phyloP scores from a whole-genome alignment of 2,888 invertebrate species.

The Heteromyza rotundicornis region DNA sequence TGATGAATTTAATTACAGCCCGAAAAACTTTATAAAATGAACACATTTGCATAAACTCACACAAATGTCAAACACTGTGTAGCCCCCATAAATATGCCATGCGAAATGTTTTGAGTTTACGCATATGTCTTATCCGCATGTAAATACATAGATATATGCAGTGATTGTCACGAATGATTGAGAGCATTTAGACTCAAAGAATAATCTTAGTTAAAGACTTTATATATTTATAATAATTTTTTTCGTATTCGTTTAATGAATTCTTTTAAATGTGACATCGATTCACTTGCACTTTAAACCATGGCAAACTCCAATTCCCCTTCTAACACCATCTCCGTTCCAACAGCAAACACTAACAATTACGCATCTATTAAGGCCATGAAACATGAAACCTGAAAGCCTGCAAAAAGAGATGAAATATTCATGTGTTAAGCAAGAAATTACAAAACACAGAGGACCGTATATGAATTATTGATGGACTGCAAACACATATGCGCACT shows the following conservation, averaged over 20 bases:
- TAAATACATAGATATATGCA: constrained; percentile 6
- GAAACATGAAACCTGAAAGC: neutral
- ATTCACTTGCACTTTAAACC: too few species aligned
- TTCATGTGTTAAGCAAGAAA: constrained; percentile 7
- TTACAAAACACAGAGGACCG: constrained; percentile 13
- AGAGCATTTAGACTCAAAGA: too few species aligned
- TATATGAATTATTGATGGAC: constrained; percentile 15
- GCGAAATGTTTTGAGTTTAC: too few species aligned
- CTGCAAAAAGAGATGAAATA: neutral
- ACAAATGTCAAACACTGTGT: neutral
- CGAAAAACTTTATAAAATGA: constrained; percentile 15
- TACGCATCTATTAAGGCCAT: neutral
- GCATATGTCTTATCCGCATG: too few species aligned
- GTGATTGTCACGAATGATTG: neutral
- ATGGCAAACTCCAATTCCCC: too few species aligned
- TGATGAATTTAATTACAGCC: constrained; percentile 31
- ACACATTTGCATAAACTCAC: neutral
- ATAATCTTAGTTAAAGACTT: too few species aligned
- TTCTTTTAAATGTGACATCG: too few species aligned
- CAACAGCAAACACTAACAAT: too few species aligned
- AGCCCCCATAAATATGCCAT: too few species aligned
- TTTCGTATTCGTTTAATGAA: too few species aligned
- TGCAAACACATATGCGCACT: neutral
- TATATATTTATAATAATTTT: too few species aligned
- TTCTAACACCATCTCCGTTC: too few species aligned